phyloP scores from a whole-genome alignment of 2,797 vertebrate species.

The Threskiornis aethiopicus region DNA sequence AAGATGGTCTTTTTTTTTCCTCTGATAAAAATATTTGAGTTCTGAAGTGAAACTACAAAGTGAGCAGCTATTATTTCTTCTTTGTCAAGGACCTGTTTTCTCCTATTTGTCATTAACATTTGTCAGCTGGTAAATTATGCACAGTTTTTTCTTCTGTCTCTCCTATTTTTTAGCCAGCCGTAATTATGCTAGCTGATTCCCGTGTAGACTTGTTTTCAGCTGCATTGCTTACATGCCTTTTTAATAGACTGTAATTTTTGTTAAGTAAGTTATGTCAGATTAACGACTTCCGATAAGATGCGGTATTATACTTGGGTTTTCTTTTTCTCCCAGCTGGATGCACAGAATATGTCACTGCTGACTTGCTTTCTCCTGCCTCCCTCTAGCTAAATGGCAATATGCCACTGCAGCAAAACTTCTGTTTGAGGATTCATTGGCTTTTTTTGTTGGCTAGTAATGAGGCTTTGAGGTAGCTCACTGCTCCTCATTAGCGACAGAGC shows the following conservation, averaged over 20 bases:
- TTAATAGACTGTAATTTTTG: conserved; percentile 73
- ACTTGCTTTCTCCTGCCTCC: conserved; percentile 64
- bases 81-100: conserved; percentile 66
- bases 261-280: conserved; percentile 75
- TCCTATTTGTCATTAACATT: conserved; percentile 70
- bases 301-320: conserved; percentile 57
- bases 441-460: conserved; percentile 61
- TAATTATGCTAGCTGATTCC: conserved; percentile 60
- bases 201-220: conserved; percentile 72
- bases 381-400: conserved; percentile 69
- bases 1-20: background rate
- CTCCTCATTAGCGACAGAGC: conserved; percentile 53
- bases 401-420: conserved; percentile 69
- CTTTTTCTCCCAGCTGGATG: conserved; percentile 69
- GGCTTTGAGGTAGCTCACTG: conserved; percentile 49
- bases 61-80: conserved; percentile 56
- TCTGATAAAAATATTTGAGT: conserved; percentile 53
- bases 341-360: conserved; percentile 59
- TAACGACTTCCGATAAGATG: conserved; percentile 74
- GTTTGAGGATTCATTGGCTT: conserved; percentile 57
- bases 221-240: conserved; percentile 72
- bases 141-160: conserved; percentile 4
- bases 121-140: conserved; percentile 67
- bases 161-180: conserved; percentile 47
- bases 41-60: conserved; percentile 51